phyloP scores from a whole-genome alignment of 2,797 vertebrate species.

The Anas acuta region DNA sequence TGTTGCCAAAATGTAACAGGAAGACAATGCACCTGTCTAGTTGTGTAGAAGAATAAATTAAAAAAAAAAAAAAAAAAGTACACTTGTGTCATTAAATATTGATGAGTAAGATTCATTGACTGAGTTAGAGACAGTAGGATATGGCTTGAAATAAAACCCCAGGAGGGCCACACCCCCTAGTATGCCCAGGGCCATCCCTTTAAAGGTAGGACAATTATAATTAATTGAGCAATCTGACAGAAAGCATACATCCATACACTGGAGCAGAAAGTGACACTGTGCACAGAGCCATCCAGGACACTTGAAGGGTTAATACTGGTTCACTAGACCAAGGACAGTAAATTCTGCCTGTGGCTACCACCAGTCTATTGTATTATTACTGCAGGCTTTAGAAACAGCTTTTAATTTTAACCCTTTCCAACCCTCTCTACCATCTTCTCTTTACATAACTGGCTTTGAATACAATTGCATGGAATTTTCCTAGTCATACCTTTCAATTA shows the following conservation, averaged over 20 bases:
- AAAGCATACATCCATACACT: conserved; percentile 59
- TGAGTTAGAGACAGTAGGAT: conserved; percentile 65
- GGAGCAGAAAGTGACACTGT: conserved; percentile 51
- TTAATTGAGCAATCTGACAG: conserved; percentile 76
- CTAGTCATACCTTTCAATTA: neutral
- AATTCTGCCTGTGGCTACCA: conserved; percentile 72
- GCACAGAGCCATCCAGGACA: conserved; percentile 59
- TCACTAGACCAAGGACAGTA: conserved; percentile 72
- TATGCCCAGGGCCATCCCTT: conserved; percentile 69
- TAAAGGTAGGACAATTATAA: conserved; percentile 76
- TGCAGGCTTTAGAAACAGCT: conserved; percentile 67
- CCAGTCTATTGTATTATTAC: conserved; percentile 69
- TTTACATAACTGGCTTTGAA: neutral
- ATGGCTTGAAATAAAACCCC: conserved; percentile 74
- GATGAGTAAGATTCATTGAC: conserved; percentile 69
- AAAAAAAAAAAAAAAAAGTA: neutral
- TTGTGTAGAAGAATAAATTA: conserved; percentile 30
- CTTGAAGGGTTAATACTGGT: conserved; percentile 71
- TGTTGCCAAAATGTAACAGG: neutral
- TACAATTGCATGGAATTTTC: neutral
- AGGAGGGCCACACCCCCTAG: conserved; percentile 65
- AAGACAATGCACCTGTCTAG: conserved; percentile 52
- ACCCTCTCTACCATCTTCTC: neutral
- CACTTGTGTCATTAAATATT: conserved; percentile 72
- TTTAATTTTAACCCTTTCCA: conserved; percentile 69